Percentiles rank a stretch among this genome's conserved stretches.
phyloP scores from a whole-genome alignment of 1,140 invertebrate species.

The Drosophila nebulosa region DNA sequence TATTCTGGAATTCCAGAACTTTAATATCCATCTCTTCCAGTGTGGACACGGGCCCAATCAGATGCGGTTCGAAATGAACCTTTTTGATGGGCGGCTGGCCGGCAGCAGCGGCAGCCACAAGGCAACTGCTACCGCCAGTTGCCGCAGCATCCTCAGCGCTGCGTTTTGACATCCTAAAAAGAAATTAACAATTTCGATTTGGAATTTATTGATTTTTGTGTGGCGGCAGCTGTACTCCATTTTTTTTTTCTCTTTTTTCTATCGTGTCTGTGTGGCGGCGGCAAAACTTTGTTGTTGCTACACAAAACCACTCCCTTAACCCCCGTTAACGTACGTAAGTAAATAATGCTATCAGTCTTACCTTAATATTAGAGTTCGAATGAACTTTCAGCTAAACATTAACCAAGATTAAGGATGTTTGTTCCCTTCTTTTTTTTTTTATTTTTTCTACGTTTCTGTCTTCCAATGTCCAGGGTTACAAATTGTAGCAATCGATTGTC shows the following conservation, averaged over 20 bases:
- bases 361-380: conserved; percentile 52
- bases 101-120: conserved; percentile 59
- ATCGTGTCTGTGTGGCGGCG: conserved; percentile 37
- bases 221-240: conserved; percentile 68
- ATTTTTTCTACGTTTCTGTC: conserved; percentile 29
- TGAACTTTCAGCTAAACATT: conserved; percentile 74
- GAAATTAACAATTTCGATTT: conserved; percentile 25
- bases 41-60: conserved; percentile 95
- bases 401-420: conserved; percentile 42
- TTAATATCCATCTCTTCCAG: conserved; percentile 99
- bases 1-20: conserved; percentile 97
- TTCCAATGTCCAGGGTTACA: conserved; percentile 3
- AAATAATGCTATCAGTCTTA: conserved; percentile 17
- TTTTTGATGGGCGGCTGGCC: conserved; percentile 90
- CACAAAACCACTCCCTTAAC: background rate
- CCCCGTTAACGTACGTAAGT: no score
- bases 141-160: conserved; percentile 83
- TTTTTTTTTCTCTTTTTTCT: conserved; percentile 51
- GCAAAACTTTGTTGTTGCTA: conserved; percentile 11
- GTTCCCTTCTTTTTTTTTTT: conserved; percentile 40
- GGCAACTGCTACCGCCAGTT: conserved; percentile 74
- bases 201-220: conserved; percentile 65
- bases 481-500: conserved; percentile 3
- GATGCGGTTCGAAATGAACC: conserved; percentile 95
- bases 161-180: conserved; percentile 86